Conservation (phyloP, 1,140 invertebrate species). For the Conopomorpha cramerella region DNA sequence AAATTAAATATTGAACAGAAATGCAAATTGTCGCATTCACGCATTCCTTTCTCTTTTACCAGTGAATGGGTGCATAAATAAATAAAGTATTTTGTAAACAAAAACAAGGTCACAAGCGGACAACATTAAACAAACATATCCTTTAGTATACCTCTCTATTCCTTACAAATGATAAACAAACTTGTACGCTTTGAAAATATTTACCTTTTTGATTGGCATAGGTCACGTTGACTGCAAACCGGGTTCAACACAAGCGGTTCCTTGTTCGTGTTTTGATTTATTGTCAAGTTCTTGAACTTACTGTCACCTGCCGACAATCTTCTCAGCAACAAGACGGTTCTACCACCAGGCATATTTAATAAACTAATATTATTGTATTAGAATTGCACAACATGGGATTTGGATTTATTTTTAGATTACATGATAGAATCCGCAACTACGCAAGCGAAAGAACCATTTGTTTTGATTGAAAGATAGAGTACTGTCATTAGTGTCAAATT, state of each 20-base stretch:
- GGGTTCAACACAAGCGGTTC: slow-evolving; percentile 24
- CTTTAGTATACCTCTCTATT: too few relatives aligned
- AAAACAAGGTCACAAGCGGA: slow-evolving; percentile 25
- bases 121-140: too few relatives aligned
- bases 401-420: slow-evolving; percentile 11
- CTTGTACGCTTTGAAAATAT: slow-evolving; percentile 2
- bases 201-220: slow-evolving; percentile 35
- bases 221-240: slow-evolving; percentile 33
- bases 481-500: too few relatives aligned
- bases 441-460: too few relatives aligned
- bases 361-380: background rate
- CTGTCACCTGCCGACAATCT: slow-evolving; percentile 44
- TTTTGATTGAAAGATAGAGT: too few relatives aligned
- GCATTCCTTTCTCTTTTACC: slow-evolving; percentile 13
- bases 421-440: too few relatives aligned
- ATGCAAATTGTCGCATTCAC: too few relatives aligned
- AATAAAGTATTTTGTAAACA: slow-evolving; percentile 19
- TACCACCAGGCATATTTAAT: slow-evolving; percentile 42
- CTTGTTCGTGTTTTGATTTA: slow-evolving; percentile 32
- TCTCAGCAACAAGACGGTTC: slow-evolving; percentile 39
- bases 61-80: slow-evolving; percentile 4
- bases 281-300: slow-evolving; percentile 39
- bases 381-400: slow-evolving; percentile 9
- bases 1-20: too few relatives aligned
- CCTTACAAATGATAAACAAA: too few relatives aligned